These are phyloP conservation scores for Myiopsitta monachus DNA, from an alignment of 2,113 vertebrate genomes.

Conservation along the genomic window DNA sequence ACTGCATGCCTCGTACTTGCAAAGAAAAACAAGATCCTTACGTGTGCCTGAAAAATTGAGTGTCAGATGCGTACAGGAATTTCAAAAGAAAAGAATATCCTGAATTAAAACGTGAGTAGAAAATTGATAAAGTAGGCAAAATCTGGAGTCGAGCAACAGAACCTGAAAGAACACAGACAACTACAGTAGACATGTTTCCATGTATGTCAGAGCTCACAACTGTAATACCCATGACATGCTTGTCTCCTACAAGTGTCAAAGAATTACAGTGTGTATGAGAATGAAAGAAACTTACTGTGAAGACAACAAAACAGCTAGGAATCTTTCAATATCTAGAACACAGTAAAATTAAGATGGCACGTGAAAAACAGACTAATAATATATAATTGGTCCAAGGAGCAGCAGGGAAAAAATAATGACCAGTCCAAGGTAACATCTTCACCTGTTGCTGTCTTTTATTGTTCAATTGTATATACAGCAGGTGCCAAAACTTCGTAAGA, in stretches of 20 bases:
- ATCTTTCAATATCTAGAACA: slow-evolving; percentile 14
- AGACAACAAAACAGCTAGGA: background rate
- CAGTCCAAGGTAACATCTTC: background rate
- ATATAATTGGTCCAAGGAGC: background rate
- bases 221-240: background rate
- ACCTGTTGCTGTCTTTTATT: background rate
- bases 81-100: background rate
- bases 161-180: background rate
- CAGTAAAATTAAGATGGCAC: background rate
- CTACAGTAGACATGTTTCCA: background rate
- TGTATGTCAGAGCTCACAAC: background rate
- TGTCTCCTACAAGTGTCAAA: background rate
- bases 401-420: background rate
- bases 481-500: background rate
- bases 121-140: background rate
- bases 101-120: background rate
- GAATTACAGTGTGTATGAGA: background rate
- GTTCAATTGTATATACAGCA: background rate
- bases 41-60: background rate
- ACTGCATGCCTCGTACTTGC: background rate
- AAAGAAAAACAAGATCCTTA: background rate
- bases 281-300: background rate
- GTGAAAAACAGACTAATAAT: background rate
- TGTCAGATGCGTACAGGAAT: background rate
- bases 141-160: background rate